phyloP scores from a whole-genome alignment of 2,888 invertebrate genomes.

The Scaptodrosophila latifasciaeformis region DNA sequence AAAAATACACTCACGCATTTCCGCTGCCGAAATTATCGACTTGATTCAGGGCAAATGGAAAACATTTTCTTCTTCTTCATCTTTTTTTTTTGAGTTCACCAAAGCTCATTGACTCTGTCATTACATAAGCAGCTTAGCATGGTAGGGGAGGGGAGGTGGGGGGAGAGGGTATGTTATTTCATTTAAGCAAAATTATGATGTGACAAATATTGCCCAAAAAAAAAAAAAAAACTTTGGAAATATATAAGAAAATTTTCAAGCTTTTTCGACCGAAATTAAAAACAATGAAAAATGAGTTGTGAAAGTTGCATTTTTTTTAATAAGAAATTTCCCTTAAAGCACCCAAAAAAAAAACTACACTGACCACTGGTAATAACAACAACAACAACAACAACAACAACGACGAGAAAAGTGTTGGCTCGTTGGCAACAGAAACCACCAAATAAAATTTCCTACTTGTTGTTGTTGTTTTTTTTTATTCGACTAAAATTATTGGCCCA shows the following conservation, averaged over 20 bases:
- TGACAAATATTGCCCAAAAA: too few relatives aligned
- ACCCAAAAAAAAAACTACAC: too few relatives aligned
- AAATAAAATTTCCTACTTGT: slow-evolving; percentile 11
- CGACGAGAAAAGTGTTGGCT: slow-evolving; percentile 47
- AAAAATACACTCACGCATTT: too few relatives aligned
- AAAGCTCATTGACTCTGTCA: too few relatives aligned
- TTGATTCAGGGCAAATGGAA: too few relatives aligned
- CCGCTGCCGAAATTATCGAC: too few relatives aligned
- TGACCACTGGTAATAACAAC: not conserved
- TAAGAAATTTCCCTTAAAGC: slow-evolving; percentile 44
- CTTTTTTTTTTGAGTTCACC: too few relatives aligned
- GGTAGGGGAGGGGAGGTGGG: too few relatives aligned
- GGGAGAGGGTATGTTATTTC: too few relatives aligned
- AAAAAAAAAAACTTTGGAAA: not conserved
- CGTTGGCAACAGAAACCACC: slow-evolving; percentile 7
- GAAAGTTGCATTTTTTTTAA: slow-evolving; percentile 56
- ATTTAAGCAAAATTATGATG: too few relatives aligned
- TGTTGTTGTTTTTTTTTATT: slow-evolving; percentile 8
- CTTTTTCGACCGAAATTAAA: not conserved
- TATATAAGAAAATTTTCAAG: not conserved
- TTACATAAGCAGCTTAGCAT: too few relatives aligned
- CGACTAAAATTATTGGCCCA: slow-evolving; percentile 24
- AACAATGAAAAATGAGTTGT: slow-evolving; percentile 29
- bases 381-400: slow-evolving; percentile 3
- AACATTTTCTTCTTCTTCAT: too few relatives aligned